Conservation (phyloP, 2,888 invertebrate genomes). For the Noctua fimbriata region DNA sequence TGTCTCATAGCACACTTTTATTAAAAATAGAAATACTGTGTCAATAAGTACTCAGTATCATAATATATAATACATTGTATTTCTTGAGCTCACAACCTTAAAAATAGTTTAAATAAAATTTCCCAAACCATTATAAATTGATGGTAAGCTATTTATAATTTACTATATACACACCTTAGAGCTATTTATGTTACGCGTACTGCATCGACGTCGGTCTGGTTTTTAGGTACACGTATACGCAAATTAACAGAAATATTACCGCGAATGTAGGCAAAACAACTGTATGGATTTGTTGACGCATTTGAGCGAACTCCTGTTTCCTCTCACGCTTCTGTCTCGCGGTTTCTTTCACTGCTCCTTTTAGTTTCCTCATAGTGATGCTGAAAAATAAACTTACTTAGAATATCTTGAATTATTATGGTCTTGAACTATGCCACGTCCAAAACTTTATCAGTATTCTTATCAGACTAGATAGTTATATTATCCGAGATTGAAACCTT, state of each 20-base stretch:
- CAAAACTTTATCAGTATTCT: slow-evolving; percentile 33
- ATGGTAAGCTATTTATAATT: slow-evolving; percentile 48
- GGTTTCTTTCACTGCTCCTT: slow-evolving; percentile 95
- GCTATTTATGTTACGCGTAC: slow-evolving; percentile 75
- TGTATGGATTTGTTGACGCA: slow-evolving; percentile 94
- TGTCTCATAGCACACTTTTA: slow-evolving; percentile 48
- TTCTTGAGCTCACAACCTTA: slow-evolving; percentile 64
- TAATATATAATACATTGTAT: slow-evolving; percentile 26
- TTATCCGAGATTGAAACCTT: not conserved
- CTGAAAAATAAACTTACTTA: slow-evolving; percentile 70
- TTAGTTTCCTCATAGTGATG: slow-evolving; percentile 93
- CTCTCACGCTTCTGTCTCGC: slow-evolving; percentile 96
- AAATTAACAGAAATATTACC: slow-evolving; percentile 93
- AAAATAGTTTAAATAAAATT: slow-evolving; percentile 41
- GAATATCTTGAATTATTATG: slow-evolving; percentile 8
- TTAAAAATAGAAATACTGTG: slow-evolving; percentile 41
- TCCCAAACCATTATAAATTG: slow-evolving; percentile 53
- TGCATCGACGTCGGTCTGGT: slow-evolving; percentile 92
- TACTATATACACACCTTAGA: slow-evolving; percentile 58
- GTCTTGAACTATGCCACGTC: slow-evolving; percentile 69
- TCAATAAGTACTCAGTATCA: slow-evolving; percentile 31
- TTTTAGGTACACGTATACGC: slow-evolving; percentile 94
- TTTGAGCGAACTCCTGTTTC: slow-evolving; percentile 95
- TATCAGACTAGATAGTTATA: slow-evolving; percentile 1
- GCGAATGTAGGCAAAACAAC: slow-evolving; percentile 94